Percentiles rank a stretch among this genome's conserved stretches.
Evolutionary conservation across 2,888 invertebrate species (phyloP).

Genomic region (Pristionchus mayeri): DNA sequence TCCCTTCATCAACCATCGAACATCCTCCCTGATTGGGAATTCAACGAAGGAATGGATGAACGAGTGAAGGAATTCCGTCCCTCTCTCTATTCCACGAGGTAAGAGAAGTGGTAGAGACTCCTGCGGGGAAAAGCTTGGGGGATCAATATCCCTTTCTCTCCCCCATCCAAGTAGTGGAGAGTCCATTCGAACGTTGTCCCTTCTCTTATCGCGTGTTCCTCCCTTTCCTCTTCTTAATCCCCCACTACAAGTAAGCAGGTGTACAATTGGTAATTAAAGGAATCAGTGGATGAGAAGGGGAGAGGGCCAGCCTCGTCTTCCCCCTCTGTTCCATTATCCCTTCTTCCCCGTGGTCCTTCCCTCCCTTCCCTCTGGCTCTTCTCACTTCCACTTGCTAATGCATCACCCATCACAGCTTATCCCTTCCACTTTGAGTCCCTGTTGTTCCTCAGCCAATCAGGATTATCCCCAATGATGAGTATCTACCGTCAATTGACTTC

Average conservation of each 20-base stretch:
- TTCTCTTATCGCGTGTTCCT: slow-evolving; percentile 19
- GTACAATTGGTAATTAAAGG: slow-evolving; percentile 39
- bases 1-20: not conserved
- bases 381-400: slow-evolving; percentile 17
- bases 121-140: not conserved
- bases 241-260: slow-evolving; percentile 24
- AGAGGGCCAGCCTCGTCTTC: not conserved
- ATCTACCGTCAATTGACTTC: slow-evolving; percentile 11
- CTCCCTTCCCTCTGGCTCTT: slow-evolving; percentile 12
- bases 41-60: not conserved
- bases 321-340: not conserved
- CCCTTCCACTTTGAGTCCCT: slow-evolving; percentile 21
- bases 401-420: slow-evolving; percentile 9
- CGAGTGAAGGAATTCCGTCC: slow-evolving; percentile 28
- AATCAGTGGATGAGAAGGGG: not conserved
- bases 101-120: slow-evolving; percentile 19
- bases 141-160: slow-evolving; percentile 29
- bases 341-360: not conserved
- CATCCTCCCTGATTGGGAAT: slow-evolving; percentile 17
- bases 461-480: slow-evolving; percentile 33
- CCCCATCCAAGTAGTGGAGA: slow-evolving; percentile 10
- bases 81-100: slow-evolving; percentile 47
- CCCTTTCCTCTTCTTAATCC: slow-evolving; percentile 11
- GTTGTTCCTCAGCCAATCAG: not conserved
- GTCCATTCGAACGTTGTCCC: slow-evolving; percentile 23